Evolutionary conservation across 2,113 vertebrate species (phyloP).

Genomic region (Zingel zingel): DNA sequence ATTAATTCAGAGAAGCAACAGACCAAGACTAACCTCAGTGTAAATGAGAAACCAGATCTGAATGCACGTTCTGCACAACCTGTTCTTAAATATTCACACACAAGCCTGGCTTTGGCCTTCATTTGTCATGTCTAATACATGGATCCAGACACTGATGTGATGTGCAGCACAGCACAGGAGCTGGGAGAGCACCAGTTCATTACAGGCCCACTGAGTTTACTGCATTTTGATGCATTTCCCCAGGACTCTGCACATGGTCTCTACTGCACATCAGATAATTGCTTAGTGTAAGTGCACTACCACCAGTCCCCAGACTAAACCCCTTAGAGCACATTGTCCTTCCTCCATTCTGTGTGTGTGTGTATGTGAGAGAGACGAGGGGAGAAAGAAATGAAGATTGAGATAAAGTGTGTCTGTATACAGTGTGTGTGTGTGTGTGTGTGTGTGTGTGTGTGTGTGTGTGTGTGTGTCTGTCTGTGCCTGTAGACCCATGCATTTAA

Average conservation of each 20-base stretch:
- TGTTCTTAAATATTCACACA: constrained; percentile 39
- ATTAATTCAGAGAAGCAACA: constrained; percentile 2
- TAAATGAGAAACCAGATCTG: constrained; percentile 5
- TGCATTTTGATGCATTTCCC: constrained; percentile 76
- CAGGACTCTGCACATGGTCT: constrained; percentile 56
- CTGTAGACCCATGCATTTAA: constrained; percentile 38
- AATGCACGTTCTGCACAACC: constrained; percentile 20
- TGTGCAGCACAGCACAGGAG: constrained; percentile 33
- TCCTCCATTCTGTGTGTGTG: constrained; percentile 24
- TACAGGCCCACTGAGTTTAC: constrained; percentile 60
- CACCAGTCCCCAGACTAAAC: constrained; percentile 51
- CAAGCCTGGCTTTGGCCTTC: constrained; percentile 20
- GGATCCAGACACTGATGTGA: constrained; percentile 59
- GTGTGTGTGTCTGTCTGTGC: constrained; percentile 19
- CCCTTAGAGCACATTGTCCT: constrained; percentile 52
- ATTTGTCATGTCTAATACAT: constrained; percentile 61
- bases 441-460: not conserved
- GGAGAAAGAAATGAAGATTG: constrained; percentile 44
- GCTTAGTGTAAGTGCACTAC: constrained; percentile 75
- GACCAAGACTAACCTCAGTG: not conserved
- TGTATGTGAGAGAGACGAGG: constrained; percentile 11
- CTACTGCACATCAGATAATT: constrained; percentile 72
- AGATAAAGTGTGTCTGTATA: constrained; percentile 34
- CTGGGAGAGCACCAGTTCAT: constrained; percentile 68
- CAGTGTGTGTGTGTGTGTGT: not conserved